Base-by-base conservation (phyloP, 2,113 vertebrate species). In the Calidris pugnax region DNA sequence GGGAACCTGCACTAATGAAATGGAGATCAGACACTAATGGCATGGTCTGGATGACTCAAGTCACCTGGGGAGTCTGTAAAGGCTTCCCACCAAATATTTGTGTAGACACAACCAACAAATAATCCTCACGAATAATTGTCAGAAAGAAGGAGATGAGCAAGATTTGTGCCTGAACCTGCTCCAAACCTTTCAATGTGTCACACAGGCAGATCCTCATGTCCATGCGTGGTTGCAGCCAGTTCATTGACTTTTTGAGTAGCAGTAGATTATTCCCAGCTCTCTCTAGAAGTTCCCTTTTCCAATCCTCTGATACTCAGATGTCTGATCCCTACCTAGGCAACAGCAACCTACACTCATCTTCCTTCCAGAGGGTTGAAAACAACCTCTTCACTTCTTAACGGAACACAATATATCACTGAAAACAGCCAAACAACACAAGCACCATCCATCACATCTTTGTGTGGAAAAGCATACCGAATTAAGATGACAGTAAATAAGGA, bases 261-360 rank as follows among this genome's bases (percentile, higher is more conserved):
- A 47, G 14, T 56, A 84, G 10, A 24, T 55, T 68, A 72, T 77
- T 26, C 8, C 8, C 12, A 28, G 17, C 17, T 21, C 4, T 45
- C 3, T 63, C 47, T 48, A 55, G 24, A 93, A 57, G 77, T 33
- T 24, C 20, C 7, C 2, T 28, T 57, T 76, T 81, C 41, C 26
- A 75, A 0, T 7, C 3, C 7, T 43, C 20, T 80, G 37, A 19
- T 6, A 4, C 18, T 43, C 48, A 3, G 12, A 41, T 2, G 0
- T 30, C 32, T 84, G 19, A 20, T 78, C 6, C 20, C 32, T 47
- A 20, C 20, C 13, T 33, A 55, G 7, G 7, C 17, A 88, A 59
- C 10, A 56, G 26, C 32, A 67, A 14, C 11, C 28, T 67, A 16
- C 11, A 24, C 3, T 28, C 10, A 4, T 55, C 82, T 67, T 67